A percentile compares a stretch with the other conserved stretches of the same genome.
These are phyloP conservation scores for Clarias laeviceps DNA, from an alignment of 2,797 vertebrate genomes.

Conservation along the genomic window DNA sequence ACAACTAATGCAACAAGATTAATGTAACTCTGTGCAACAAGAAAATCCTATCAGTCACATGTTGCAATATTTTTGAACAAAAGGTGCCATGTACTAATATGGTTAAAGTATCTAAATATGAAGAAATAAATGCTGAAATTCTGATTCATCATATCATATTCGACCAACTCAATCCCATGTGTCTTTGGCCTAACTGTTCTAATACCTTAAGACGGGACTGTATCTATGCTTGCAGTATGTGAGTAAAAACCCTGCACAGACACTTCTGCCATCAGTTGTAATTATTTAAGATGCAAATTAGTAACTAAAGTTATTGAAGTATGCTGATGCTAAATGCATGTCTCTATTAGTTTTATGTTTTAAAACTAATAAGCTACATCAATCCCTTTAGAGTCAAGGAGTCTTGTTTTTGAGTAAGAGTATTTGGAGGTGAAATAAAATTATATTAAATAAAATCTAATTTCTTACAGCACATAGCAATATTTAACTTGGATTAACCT, in stretches of 20 bases:
- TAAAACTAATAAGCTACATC: not conserved
- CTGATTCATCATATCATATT: not conserved
- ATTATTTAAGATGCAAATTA: not conserved
- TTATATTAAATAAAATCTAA: too few species aligned
- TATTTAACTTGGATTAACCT: not conserved
- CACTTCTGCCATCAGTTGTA: constrained; percentile 13
- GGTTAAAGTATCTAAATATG: not conserved
- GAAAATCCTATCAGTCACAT: not conserved
- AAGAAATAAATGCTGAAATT: not conserved
- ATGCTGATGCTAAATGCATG: not conserved
- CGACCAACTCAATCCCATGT: not conserved
- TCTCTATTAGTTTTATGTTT: not conserved
- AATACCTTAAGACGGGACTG: not conserved
- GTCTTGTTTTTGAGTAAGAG: not conserved
- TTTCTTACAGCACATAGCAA: not conserved
- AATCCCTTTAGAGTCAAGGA: not conserved
- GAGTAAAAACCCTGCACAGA: constrained; percentile 62
- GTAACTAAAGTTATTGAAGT: not conserved
- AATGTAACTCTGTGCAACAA: not conserved
- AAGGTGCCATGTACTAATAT: not conserved
- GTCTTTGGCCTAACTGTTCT: not conserved
- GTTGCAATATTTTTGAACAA: not conserved
- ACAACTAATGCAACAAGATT: not conserved
- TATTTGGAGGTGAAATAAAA: not conserved
- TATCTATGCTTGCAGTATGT: constrained; percentile 63